These are phyloP conservation scores for Hucho hucho DNA, from an alignment of 2,113 vertebrate species.

Conservation along the genomic window DNA sequence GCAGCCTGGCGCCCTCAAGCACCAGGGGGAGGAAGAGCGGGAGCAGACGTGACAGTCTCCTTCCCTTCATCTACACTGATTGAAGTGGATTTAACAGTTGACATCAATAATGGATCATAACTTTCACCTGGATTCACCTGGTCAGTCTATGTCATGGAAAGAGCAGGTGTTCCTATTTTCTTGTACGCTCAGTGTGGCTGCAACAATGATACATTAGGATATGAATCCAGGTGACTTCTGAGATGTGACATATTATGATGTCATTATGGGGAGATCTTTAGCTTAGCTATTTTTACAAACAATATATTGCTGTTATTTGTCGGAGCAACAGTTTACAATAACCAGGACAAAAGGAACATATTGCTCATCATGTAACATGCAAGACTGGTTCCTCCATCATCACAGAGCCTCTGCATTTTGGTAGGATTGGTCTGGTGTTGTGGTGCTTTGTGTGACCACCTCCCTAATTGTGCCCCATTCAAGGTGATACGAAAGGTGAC, in stretches of 20 bases:
- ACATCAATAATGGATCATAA: too few species aligned
- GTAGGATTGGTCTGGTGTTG: neutral
- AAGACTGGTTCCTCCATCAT: neutral
- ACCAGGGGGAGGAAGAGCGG: too few species aligned
- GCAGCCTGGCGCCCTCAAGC: too few species aligned
- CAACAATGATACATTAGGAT: neutral
- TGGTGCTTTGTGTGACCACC: neutral
- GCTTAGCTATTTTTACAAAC: constrained; percentile 8
- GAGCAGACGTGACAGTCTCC: too few species aligned
- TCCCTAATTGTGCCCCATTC: neutral
- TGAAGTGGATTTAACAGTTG: too few species aligned
- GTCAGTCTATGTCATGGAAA: too few species aligned
- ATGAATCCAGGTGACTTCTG: neutral
- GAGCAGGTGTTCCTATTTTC: too few species aligned
- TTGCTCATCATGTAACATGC: neutral
- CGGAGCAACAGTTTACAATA: neutral
- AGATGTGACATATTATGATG: neutral
- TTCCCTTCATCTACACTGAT: too few species aligned
- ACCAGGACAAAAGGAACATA: neutral
- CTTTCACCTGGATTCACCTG: too few species aligned
- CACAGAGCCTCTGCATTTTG: neutral
- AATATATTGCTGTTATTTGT: constrained; percentile 6
- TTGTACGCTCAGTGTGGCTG: too few species aligned
- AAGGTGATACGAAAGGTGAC: neutral
- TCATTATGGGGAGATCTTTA: neutral